These are phyloP conservation scores for Piprites chloris DNA, from an alignment of 2,113 vertebrate species.

Conservation along the genomic window DNA sequence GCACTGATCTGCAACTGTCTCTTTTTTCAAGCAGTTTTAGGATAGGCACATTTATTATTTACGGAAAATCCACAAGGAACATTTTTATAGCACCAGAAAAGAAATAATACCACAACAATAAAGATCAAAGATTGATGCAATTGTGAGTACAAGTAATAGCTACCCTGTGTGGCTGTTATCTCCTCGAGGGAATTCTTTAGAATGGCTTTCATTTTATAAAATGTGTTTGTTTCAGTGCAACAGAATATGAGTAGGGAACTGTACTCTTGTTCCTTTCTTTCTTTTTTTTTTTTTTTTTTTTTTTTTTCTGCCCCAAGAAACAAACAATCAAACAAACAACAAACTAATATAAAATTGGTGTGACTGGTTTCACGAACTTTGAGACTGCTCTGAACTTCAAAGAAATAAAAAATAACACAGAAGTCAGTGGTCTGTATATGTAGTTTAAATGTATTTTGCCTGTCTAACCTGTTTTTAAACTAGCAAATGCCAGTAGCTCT, in stretches of 20 bases:
- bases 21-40: constrained; percentile 25
- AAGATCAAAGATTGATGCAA: constrained; percentile 70
- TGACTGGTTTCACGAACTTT: background rate
- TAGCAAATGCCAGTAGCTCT: background rate
- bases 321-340: background rate
- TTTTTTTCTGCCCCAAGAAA: background rate
- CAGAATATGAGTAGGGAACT: background rate
- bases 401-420: background rate
- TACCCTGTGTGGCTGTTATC: constrained; percentile 26
- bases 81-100: constrained; percentile 57
- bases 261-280: background rate
- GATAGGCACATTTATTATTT: constrained; percentile 53
- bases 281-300: background rate
- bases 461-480: background rate
- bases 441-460: background rate
- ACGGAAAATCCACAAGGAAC: constrained; percentile 47
- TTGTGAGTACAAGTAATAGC: constrained; percentile 63
- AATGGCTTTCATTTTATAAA: constrained; percentile 67
- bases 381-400: background rate
- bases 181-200: constrained; percentile 57
- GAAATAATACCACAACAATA: constrained; percentile 63
- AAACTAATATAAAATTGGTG: background rate
- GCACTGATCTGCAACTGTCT: background rate
- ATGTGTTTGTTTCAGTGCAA: constrained; percentile 50
- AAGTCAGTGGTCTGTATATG: background rate